Evolutionary conservation across 1,140 invertebrate genomes (phyloP).

Genomic region (Zaprionus davidi): DNA sequence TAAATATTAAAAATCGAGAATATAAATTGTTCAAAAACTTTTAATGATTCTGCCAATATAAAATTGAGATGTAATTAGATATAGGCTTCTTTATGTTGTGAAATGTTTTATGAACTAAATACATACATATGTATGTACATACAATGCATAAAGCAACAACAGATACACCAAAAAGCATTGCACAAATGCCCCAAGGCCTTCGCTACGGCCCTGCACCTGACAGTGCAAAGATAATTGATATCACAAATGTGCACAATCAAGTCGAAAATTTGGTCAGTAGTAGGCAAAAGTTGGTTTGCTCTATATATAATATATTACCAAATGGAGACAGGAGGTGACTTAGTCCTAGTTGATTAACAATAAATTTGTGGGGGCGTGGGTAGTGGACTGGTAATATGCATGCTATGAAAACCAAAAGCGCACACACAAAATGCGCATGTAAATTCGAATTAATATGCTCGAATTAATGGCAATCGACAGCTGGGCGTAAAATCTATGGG

Average conservation of each 20-base stretch:
- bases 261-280: conserved; percentile 1
- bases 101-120: too few species aligned
- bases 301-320: background rate
- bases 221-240: conserved; percentile 26
- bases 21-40: too few species aligned
- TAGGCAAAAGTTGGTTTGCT: conserved; percentile 10
- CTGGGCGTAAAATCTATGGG: conserved; percentile 27
- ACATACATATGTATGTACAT: too few species aligned
- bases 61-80: too few species aligned
- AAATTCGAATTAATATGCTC: conserved; percentile 75
- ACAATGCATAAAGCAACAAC: too few species aligned
- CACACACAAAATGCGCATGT: conserved; percentile 55
- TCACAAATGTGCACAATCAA: conserved; percentile 17
- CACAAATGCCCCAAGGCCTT: too few species aligned
- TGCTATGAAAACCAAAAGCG: conserved; percentile 65
- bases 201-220: background rate
- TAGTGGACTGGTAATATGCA: conserved; percentile 35
- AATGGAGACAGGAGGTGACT: conserved; percentile 15
- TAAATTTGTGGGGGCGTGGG: conserved; percentile 27
- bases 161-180: too few species aligned
- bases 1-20: too few species aligned
- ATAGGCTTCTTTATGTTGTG: background rate
- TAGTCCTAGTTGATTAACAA: conserved; percentile 67
- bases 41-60: too few species aligned
- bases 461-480: conserved; percentile 75